Evolutionary conservation across 2,113 vertebrate species (phyloP), one percentile per base, ranked within the genome.

Genomic region (Syngnathus scovelli): DNA sequence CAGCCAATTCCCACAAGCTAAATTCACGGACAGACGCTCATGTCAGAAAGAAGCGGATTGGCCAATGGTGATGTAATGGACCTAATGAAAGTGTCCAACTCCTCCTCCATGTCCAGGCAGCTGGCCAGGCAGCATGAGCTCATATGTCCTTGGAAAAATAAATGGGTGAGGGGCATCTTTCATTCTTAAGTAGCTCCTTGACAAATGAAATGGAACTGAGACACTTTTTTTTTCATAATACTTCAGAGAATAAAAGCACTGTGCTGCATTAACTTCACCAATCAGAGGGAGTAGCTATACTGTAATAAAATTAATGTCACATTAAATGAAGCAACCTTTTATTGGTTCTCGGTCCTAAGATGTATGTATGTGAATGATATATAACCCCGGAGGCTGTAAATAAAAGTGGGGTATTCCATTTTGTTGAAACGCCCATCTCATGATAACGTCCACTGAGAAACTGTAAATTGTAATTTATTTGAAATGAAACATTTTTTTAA

Each of bases 41-140:
- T 70, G 72, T 52, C 79, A 72, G 61, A 70, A 60, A 78, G 63
- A 65, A 79, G 43, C 2, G 21, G 83, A 91, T 88, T 91, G 88
- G 88, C 71, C 70, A 0, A 36, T 8, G 72, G 75, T 91, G 88
- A 91, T 61, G 86, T 90, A 87, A 89, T 86, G 73, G 65, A 87
- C 88, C 85, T 85, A 82, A 87, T 90, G 78, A 86, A 87, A 87
- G 76, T 78, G 54, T 66, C 66, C 71, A 0, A 6, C 69, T 70
- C 71, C 77, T 78, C 82, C 75, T 67, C 72, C 71, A 76, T 27
- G 18, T 76, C 83, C 72, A 79, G 83, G 80, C 81, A 80, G 68
- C 61, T 13, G 49, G 83, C 80, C 86, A 88, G 76, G 68, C 81
- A 74, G 76, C 52, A 86, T 87, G 87, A 89, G 85, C 81, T 90